A percentile compares a stretch with the other conserved stretches of the same genome.
Evolutionary conservation across 2,113 vertebrate species (phyloP).

Genomic region (Epinephelus lanceolatus): DNA sequence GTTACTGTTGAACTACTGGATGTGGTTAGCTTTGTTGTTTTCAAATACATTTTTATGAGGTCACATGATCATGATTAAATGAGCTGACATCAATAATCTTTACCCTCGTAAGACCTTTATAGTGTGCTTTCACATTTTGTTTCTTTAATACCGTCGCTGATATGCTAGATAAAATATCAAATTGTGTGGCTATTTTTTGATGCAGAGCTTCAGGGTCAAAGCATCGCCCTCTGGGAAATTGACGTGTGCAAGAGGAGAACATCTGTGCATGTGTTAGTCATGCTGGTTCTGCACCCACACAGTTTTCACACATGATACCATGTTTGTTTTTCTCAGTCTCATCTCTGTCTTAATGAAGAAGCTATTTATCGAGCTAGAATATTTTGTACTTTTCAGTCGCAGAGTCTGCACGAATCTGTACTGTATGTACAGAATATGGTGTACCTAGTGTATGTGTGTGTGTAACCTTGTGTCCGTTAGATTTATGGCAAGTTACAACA

Average conservation of each 20-base stretch:
- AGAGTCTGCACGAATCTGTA: slow-evolving; percentile 4
- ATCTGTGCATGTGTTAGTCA: slow-evolving; percentile 77
- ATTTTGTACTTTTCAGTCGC: background rate
- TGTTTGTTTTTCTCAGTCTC: slow-evolving; percentile 46
- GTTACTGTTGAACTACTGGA: slow-evolving; percentile 23
- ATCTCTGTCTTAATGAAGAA: slow-evolving; percentile 8
- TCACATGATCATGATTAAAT: slow-evolving; percentile 9
- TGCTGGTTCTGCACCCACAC: slow-evolving; percentile 70
- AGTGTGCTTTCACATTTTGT: background rate
- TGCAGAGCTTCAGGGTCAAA: slow-evolving; percentile 66
- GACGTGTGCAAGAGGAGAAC: slow-evolving; percentile 62
- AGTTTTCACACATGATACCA: slow-evolving; percentile 61
- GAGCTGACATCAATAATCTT: background rate
- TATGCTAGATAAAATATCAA: slow-evolving; percentile 14
- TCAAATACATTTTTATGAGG: slow-evolving; percentile 3
- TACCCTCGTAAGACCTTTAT: background rate
- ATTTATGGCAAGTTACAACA: background rate
- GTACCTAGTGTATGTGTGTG: background rate
- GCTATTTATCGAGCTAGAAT: background rate
- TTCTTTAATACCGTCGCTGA: background rate
- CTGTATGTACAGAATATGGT: background rate
- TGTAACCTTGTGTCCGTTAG: slow-evolving; percentile 10
- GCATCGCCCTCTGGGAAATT: slow-evolving; percentile 62
- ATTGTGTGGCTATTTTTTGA: slow-evolving; percentile 42
- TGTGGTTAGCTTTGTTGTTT: slow-evolving; percentile 11